Evolutionary conservation across 1,140 invertebrate genomes (phyloP).

Genomic region (Teleogryllus occipitalis): DNA sequence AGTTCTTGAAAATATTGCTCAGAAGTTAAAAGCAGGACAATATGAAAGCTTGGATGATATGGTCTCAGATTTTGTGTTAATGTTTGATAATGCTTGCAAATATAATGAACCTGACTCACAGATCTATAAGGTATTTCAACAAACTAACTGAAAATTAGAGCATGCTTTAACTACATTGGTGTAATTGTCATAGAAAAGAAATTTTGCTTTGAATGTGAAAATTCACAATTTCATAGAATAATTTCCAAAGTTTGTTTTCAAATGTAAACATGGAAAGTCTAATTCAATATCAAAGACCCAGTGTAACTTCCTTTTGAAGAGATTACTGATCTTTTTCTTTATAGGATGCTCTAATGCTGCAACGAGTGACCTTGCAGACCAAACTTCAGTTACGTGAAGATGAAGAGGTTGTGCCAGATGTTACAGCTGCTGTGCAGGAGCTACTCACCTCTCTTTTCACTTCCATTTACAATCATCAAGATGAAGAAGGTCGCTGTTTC

Average conservation of each 20-base stretch:
- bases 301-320: no score
- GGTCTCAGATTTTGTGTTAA: constrained; percentile 85
- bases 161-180: neutral
- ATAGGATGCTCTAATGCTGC: constrained; percentile 84
- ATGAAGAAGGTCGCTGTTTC: constrained; percentile 91
- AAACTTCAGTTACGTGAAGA: constrained; percentile 81
- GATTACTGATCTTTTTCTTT: constrained; percentile 21
- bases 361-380: constrained; percentile 84
- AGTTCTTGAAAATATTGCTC: constrained; percentile 91
- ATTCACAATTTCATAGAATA: no score
- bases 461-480: constrained; percentile 89
- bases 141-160: no score
- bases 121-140: constrained; percentile 77
- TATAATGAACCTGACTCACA: constrained; percentile 99
- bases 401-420: constrained; percentile 81
- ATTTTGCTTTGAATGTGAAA: neutral
- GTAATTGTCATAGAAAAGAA: neutral
- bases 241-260: neutral
- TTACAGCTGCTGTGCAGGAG: constrained; percentile 80
- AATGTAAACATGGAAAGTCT: neutral
- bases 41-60: constrained; percentile 87
- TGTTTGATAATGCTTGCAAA: constrained; percentile 99
- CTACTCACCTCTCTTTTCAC: constrained; percentile 88
- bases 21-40: constrained; percentile 65
- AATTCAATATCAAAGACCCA: no score